Base-by-base conservation (phyloP, 2,888 invertebrate genomes). In the Noctua fimbriata region DNA sequence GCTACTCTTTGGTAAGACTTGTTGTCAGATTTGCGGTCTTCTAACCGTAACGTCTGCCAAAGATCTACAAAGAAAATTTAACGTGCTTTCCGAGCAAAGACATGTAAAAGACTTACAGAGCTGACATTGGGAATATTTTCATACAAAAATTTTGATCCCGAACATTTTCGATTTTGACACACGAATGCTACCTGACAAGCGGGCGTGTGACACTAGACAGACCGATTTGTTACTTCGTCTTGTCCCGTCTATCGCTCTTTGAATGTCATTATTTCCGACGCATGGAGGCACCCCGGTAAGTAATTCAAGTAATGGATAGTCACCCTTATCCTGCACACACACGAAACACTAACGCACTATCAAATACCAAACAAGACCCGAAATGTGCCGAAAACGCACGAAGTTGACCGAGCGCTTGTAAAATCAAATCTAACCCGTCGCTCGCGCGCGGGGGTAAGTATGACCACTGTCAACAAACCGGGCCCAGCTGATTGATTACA, bases 401-500 rank as follows among this genome's bases (percentile, higher is more conserved):
- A 84, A 73, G 72, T 82, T 86, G 74, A 78, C 75, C 78, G 78
- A 84, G 16, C 78, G 83, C 71, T 84, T 84, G 84, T 82, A 82
- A 86, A 86, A 82, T 84, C 86, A 70, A 75, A 78, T 67, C 78
- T 85, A 89, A 88, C 91, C 88, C 88, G 85, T 85, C 82, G 87
- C 76, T 80, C 55, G 84, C 79, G 79, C 78, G 84, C 82, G 70
- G 66, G 78, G 83, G 89, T 89, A 89, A 90, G 90, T 89, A 90
- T 89, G 85, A 83, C 75, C 81, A 83, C 60, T 74, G 89, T 90
- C 90, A 91, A 91, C 91, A 91, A 80, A 87, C 79, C 74, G 74
- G 76, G 74, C 74, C 72, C 83, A 86, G 75, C 90, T 90, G 93
- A 93, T 92, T 92, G 92, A 93, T 93, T 92, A 92, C 92, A 87